Evolutionary conservation across 2,797 vertebrate species (phyloP), one percentile per base, ranked within the genome.

Genomic region (Sternarchorhynchus goeldii): DNA sequence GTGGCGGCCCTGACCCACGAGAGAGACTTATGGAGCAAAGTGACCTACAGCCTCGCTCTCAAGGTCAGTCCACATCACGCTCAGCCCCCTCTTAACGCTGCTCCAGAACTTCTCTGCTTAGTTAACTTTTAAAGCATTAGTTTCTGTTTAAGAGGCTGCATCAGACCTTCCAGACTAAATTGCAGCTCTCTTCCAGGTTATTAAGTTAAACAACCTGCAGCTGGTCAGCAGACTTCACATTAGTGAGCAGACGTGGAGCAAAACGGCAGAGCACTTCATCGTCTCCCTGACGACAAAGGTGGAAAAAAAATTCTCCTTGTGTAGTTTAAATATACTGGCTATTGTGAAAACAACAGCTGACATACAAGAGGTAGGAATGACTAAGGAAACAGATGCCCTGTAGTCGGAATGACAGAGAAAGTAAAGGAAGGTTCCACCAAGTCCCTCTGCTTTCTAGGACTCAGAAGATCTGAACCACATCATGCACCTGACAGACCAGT

Each of bases 11-110:
- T 95, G 80, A 92, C 91, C 0, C 75, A 88, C 55, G 95, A 98
- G 78, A 94, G 90, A 81, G 94, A 95, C 72, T 63, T 88, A 59
- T 98, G 96, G 96, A 94, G 87, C 78, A 87, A 88, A 77, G 84
- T 92, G 62, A 91, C 92, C 0, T 90, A 93, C 75, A 87, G 91
- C 64, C 86, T 97, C 18, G 94, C 95, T 7, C 81, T 93, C n/a
- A 95, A 96, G 93, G 96, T 96, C 82, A 32, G 73, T 20, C 73
- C 18, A 64, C 25, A 21, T 21, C 58, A 0, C 18, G 21, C 53
- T 10, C 55, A 16, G 8, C 45, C 16, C 14, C 12, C 69, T 58
- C 5, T 5, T 34, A 34, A 16, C 8, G 53, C 58, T 57, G 25
- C 41, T 39, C 45, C 12, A 36, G 34, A 36, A 50, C 18, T 50